phyloP scores from a whole-genome alignment of 2,113 vertebrate genomes.

The Chelonoidis abingdonii region DNA sequence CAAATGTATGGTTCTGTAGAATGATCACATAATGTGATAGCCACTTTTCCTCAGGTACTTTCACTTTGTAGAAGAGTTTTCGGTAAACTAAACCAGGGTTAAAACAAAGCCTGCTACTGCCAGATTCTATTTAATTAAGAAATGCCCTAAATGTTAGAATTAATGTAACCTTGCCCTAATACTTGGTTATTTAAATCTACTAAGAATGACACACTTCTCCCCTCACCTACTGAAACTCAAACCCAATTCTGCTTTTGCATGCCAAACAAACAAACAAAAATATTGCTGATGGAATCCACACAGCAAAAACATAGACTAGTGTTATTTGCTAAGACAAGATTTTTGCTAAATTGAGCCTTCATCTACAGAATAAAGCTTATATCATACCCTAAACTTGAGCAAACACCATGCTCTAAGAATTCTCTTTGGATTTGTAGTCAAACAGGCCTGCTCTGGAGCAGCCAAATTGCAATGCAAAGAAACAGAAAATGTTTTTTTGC shows the following conservation, averaged over 20 bases:
- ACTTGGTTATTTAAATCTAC: slow-evolving; percentile 13
- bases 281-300: slow-evolving; percentile 42
- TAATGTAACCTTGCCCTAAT: background rate
- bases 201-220: background rate
- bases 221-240: background rate
- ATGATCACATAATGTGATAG: background rate
- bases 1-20: background rate
- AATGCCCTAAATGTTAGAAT: background rate
- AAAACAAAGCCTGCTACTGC: background rate
- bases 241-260: background rate
- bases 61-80: background rate
- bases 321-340: slow-evolving; percentile 48
- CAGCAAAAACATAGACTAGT: slow-evolving; percentile 37
- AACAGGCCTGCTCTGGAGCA: slow-evolving; percentile 33
- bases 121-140: background rate
- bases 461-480: slow-evolving; percentile 35
- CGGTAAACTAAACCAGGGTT: background rate
- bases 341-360: slow-evolving; percentile 46
- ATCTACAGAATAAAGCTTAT: slow-evolving; percentile 31
- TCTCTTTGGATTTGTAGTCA: slow-evolving; percentile 68
- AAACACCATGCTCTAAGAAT: slow-evolving; percentile 66
- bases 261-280: background rate
- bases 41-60: background rate
- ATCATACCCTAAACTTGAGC: slow-evolving; percentile 41
- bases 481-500: slow-evolving; percentile 55